Evolutionary conservation across 2,888 invertebrate genomes (phyloP).

Genomic region (Plagodis dolabraria): DNA sequence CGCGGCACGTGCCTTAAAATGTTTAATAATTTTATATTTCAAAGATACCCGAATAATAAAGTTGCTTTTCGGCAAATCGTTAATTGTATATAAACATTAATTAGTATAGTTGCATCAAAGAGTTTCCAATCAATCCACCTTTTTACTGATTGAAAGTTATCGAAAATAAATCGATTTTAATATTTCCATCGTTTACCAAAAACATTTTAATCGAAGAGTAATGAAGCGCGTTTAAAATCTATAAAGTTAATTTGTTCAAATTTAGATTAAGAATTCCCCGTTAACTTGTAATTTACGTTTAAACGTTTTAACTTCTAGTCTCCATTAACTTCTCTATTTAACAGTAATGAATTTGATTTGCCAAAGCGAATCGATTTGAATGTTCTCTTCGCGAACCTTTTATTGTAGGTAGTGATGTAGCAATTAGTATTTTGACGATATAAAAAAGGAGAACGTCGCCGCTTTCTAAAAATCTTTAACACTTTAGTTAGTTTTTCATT

Average conservation of each 20-base stretch:
- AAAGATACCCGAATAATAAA: neutral
- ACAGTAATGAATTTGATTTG: constrained; percentile 55
- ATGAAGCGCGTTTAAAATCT: constrained; percentile 25
- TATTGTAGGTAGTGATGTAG: constrained; percentile 47
- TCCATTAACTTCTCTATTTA: constrained; percentile 48
- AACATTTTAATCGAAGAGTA: constrained; percentile 22
- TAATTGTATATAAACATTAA: constrained; percentile 7
- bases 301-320: constrained; percentile 45
- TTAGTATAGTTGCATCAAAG: constrained; percentile 10
- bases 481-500: no score
- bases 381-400: constrained; percentile 63
- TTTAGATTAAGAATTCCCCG: constrained; percentile 30
- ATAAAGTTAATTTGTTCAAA: constrained; percentile 25
- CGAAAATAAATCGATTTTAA: constrained; percentile 15
- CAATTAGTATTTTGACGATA: constrained; percentile 20
- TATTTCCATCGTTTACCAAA: constrained; percentile 17
- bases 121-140: constrained; percentile 21
- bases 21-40: neutral
- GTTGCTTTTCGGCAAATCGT: constrained; percentile 9
- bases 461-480: no score
- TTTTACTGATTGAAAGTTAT: constrained; percentile 28
- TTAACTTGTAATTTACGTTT: constrained; percentile 30
- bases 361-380: constrained; percentile 63
- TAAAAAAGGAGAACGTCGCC: no score
- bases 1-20: constrained; percentile 12